Evolutionary conservation across 30 jellyfish, hydroid and myxozoan genomes (phyloP), one percentile per base, ranked within the genome.

Genomic region (Catostylus mosaicus): DNA sequence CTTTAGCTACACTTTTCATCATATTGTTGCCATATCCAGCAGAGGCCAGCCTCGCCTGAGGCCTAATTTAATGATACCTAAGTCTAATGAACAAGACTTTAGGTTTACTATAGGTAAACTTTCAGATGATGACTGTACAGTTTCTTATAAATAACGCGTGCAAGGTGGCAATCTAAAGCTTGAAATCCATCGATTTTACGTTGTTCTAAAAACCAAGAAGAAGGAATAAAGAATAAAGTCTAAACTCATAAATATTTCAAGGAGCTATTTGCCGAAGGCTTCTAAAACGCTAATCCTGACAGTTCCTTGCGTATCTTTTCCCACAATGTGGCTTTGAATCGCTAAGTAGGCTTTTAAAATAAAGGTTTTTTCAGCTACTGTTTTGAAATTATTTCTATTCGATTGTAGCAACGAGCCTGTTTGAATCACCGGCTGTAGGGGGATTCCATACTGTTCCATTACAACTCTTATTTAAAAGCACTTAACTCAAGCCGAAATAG

Each of bases 271-370:
- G 56, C 33, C 31, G 59, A 68, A 33, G 31, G 63, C 27, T 12
- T 22, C 40, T 33, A 38, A 68, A 68, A 68, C 80, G 64, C 66
- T 68, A 68, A 68, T 68, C 80, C 64, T 26, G 27, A 36, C 18
- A 35, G 66, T 68, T 68, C 59, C 37, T 34, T 23, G 56, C 38
- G 80, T 32, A 68, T 36, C 34, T 0, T 22, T 68, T 68, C 80
- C 80, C 80, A 68, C 80, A 68, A 33, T 68, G 57, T 46, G 80
- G 80, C 80, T 68, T 68, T 36, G 36, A 68, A 35, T 68, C 65
- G 27, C 80, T 68, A 68, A 68, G 80, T 16, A 35, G 80, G 80
- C 37, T 68, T 68, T 65, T 68, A 33, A 23, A 68, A 68, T 24
- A 46, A 46, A 24, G 59, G 78, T 14, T 68, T 68, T 37, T 33